Percentiles rank a stretch among this genome's conserved stretches.
Evolutionary conservation across 1,140 invertebrate species (phyloP).

Genomic region (Drosophila quadrilineata): DNA sequence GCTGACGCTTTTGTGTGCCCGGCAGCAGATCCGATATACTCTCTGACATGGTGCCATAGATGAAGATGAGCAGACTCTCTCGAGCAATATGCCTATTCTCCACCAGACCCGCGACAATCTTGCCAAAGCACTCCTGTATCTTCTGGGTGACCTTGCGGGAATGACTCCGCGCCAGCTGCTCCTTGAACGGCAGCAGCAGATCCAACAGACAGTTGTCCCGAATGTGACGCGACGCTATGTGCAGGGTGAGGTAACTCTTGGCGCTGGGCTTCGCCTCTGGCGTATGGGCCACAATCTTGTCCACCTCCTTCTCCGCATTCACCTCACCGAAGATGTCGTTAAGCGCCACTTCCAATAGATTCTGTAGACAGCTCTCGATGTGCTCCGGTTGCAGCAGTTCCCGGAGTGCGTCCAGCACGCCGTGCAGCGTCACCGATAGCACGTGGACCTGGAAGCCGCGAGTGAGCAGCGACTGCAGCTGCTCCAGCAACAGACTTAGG

Average conservation of each 20-base stretch:
- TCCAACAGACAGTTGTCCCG: conserved; percentile 89
- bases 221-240: conserved; percentile 90
- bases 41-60: conserved; percentile 90
- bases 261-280: conserved; percentile 89
- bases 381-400: conserved; percentile 83
- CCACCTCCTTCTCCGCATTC: conserved; percentile 95
- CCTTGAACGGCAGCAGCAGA: conserved; percentile 91
- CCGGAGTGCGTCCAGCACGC: conserved; percentile 88
- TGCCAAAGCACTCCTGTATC: conserved; percentile 89
- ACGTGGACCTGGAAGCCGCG: conserved; percentile 97
- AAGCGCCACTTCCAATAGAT: conserved; percentile 92
- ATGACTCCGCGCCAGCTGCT: conserved; percentile 88
- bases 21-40: conserved; percentile 87
- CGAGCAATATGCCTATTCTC: conserved; percentile 89
- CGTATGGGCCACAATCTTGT: conserved; percentile 90
- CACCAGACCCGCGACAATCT: conserved; percentile 89
- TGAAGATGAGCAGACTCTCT: conserved; percentile 90
- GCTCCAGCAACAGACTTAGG: conserved; percentile 89
- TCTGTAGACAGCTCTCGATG: conserved; percentile 89
- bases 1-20: conserved; percentile 82
- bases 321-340: conserved; percentile 94
- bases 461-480: conserved; percentile 90
- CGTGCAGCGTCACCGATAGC: conserved; percentile 93
- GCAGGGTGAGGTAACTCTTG: conserved; percentile 94
- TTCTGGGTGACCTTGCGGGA: conserved; percentile 92